Base-by-base conservation (phyloP, 2,113 vertebrate species). In the Ivindomyrus marchei region DNA sequence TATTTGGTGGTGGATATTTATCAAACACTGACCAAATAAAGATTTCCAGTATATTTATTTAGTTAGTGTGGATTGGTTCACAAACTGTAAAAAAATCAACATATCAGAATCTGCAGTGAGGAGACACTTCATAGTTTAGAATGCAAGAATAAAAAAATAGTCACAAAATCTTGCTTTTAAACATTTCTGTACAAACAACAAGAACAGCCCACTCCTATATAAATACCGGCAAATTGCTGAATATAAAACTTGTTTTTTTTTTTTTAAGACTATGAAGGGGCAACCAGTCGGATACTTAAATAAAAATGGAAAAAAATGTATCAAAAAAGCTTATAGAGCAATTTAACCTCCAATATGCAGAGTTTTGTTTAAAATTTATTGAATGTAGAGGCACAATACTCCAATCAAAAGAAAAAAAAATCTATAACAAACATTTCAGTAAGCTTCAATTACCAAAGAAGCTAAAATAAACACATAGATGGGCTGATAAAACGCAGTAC, bases 401-500 rank as follows among this genome's bases (percentile, higher is more conserved):
- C 93, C 92, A 95, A 95, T 94, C 93, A 91, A 94, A 94, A 95
- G 24, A 9, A 62, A n/a, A 95, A 96, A 95, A 93, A 94, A 93
- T 92, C 93, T 95, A 94, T 94, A 94, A 95, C 92, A 95, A 92
- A 94, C 93, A 70, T 87, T 93, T 94, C 92, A 93, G 93, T 92
- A 95, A 95, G 94, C 91, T 94, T 94, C 95, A 95, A 92, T 94
- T 94, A 93, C 92, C 92, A 90, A 91, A 93, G 93, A 94, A 95
- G 94, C 93, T 95, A 95, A 31, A 80, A 95, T 96, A 96, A 96
- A 96, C 96, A 96, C 94, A 96, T 93, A 95, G 92, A 92, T 93
- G 94, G 92, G 93, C 93, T 91, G 91, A 89, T 94, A 45, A 88
- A 66, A 49, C 21, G 13, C 42, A 47, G 91, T 74, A 87, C 70